Base-by-base conservation (phyloP, 2,888 invertebrate species). In the Himalopsyche tibetana region DNA sequence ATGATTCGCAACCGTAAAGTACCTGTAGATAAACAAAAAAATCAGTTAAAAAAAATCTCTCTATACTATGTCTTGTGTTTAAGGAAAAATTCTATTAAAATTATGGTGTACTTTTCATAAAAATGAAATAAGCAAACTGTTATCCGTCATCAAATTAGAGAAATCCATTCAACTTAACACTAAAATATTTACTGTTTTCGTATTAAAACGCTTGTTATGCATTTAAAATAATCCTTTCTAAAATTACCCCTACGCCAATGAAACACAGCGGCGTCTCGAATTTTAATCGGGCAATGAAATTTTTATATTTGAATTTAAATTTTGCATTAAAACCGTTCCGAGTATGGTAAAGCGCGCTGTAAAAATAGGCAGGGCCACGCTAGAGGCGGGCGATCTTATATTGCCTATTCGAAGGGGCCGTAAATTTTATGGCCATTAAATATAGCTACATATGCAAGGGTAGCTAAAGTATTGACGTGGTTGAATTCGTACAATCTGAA, bases 381-480 rank as follows among this genome's bases (percentile, higher is more conserved):
- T 63, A 85, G 79, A 55, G 45, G 55, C 80, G 82, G 38, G 74
- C 74, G 74, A 55, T 74, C 51, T 45, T 84, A 80, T 85, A 85
- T 55, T 85, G 56, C 80, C 82, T 74, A 82, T 85, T 55, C 85
- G 85, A 85, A 82, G 81, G 85, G 85, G 69, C 80, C 85, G 82
- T 85, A 85, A 85, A 85, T 79, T 85, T 85, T 85, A 85, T 80
- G 83, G 38, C 56, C 69, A 82, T 74, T 82, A 85, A 85, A 85
- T 82, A 82, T 84, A 40, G 82, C 63, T 82, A 82, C 85, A 81
- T 82, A 85, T 74, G 74, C 74, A 74, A 74, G 38, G 74, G 38
- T 74, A 74, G 74, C 28, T 63, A 63, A 63, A 63, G 63, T 74
- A 74, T 74, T 74, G 74, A 15, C 19, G 36, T 38, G 74, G 74